A percentile compares a stretch with the other conserved stretches of the same genome.
Conservation (phyloP, 2,888 invertebrate genomes). For the Erpobdella octoculata region DNA sequence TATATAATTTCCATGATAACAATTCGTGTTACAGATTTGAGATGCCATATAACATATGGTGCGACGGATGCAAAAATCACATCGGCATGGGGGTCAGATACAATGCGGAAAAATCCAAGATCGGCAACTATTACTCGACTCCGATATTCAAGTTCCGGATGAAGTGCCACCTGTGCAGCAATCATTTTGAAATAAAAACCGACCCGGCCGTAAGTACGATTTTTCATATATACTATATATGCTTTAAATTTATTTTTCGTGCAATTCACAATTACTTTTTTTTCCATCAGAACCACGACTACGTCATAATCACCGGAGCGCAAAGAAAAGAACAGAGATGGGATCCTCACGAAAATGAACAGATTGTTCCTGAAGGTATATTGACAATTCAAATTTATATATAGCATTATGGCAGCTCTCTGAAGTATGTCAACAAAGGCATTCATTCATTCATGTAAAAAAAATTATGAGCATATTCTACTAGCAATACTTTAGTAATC, state of each 20-base stretch:
- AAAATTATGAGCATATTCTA: no score
- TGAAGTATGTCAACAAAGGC: no score
- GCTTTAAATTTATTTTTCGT: not conserved
- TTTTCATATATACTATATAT: not conserved
- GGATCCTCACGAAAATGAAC: constrained; percentile 92
- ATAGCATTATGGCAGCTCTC: no score
- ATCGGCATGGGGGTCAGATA: constrained; percentile 99
- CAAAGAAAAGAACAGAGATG: constrained; percentile 92
- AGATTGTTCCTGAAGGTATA: constrained; percentile 57
- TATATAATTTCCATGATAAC: no score
- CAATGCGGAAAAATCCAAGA: constrained; percentile 61
- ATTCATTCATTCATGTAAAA: no score
- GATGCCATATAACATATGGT: constrained; percentile 99
- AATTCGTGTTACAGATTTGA: constrained; percentile 76
- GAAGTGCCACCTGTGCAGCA: constrained; percentile 96
- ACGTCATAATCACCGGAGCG: constrained; percentile 87
- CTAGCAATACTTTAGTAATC: not conserved
- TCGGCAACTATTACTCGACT: constrained; percentile 96
- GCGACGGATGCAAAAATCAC: constrained; percentile 92
- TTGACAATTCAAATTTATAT: no score
- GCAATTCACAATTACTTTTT: not conserved
- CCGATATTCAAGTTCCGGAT: constrained; percentile 95
- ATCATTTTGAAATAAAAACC: constrained; percentile 93
- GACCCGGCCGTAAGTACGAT: constrained; percentile 71
- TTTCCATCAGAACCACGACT: constrained; percentile 75